phyloP scores from a whole-genome alignment of 2,888 invertebrate genomes.

The Philopedon plagiatum region DNA sequence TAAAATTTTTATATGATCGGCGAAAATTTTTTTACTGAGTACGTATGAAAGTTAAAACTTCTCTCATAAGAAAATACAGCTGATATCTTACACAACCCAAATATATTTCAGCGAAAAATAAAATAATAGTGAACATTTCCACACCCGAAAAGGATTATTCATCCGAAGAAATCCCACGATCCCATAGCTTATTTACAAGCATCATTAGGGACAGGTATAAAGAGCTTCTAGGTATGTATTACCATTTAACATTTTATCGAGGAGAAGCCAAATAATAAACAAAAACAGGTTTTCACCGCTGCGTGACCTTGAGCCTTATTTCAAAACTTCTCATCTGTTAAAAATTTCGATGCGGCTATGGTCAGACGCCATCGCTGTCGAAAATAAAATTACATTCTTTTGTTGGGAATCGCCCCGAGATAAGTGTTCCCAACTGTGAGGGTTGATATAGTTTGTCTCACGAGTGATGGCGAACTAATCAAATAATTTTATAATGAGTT shows the following conservation, averaged over 20 bases:
- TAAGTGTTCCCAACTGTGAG: slow-evolving; percentile 26
- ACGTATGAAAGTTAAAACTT: too few species aligned
- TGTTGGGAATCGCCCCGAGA: slow-evolving; percentile 26
- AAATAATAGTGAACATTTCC: slow-evolving; percentile 2
- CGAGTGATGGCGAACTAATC: background rate
- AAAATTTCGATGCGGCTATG: slow-evolving; percentile 25
- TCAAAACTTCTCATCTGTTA: slow-evolving; percentile 26
- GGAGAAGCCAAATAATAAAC: slow-evolving; percentile 25
- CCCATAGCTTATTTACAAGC: slow-evolving; percentile 16
- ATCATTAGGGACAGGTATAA: slow-evolving; percentile 2
- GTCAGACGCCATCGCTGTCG: slow-evolving; percentile 24
- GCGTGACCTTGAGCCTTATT: slow-evolving; percentile 24
- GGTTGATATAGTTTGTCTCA: slow-evolving; percentile 21
- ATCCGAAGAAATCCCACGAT: background rate
- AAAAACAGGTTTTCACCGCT: slow-evolving; percentile 32
- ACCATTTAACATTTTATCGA: slow-evolving; percentile 28
- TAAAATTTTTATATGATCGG: too few species aligned
- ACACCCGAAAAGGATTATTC: slow-evolving; percentile 1
- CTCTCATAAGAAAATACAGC: too few species aligned
- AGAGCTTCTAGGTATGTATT: slow-evolving; percentile 17
- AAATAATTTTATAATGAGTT: too few species aligned
- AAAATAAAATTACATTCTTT: slow-evolving; percentile 34
- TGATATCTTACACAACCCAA: too few species aligned
- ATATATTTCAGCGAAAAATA: background rate
- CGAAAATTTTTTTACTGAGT: too few species aligned